Evolutionary conservation across 2,888 invertebrate genomes (phyloP), one percentile per base, ranked within the genome.

Genomic region (Auanema freiburgensis): DNA sequence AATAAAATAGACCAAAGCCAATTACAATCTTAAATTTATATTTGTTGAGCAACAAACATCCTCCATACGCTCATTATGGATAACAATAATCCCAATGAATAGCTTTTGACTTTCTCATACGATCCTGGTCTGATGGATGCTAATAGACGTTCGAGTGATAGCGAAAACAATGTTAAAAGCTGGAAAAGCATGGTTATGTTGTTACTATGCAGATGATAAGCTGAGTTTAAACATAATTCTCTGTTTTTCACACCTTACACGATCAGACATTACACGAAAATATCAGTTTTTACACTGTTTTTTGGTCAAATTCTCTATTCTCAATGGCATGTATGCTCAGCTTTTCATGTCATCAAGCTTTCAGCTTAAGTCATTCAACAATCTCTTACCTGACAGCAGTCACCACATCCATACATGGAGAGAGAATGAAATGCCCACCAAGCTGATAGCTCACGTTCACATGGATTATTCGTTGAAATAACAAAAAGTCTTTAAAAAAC

Each of bases 371-470:
- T n/a, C n/a, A n/a, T n/a, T n/a, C n/a, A n/a, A n/a, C n/a, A n/a
- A n/a, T n/a, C n/a, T n/a, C n/a, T n/a, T 33, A 46, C 46, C 21
- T 46, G 46, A 46, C 46, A 46, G 8, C 46, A 46, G 8, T 46
- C 46, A 5, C 16, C 46, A 16, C 16, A 46, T 18, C 16, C 46
- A 10, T 46, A 18, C 21, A 46, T 21, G 46, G 46, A 46, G 46
- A 21, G 46, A 16, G 21, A 16, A 46, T 18, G 21, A 46, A 46
- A 46, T 18, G 46, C 46, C 16, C 21, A 46, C 16, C 46, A 46
- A 18, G 21, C 21, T 5, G 4, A 3, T 21, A 46, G 3, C 10
- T 18, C 16, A 18, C 46, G 46, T 5, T 46, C 16, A 46, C 16
- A 46, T 10, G 46, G 21, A 46, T 46, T 46, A 5, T 46, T 16